phyloP scores from a whole-genome alignment of 2,888 invertebrate genomes.

The Silvanus unidentatus region DNA sequence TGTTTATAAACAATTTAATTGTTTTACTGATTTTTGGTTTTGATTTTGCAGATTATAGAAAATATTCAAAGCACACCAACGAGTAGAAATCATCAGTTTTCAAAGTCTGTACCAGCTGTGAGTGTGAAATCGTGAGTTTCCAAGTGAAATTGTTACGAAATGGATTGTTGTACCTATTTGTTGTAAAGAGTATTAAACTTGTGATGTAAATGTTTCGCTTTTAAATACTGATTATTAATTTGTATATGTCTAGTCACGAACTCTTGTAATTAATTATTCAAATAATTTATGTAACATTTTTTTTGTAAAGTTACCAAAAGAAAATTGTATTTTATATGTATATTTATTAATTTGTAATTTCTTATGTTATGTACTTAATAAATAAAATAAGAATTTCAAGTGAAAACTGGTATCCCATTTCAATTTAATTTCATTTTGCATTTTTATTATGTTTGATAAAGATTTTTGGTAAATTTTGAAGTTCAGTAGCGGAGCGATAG shows the following conservation, averaged over 20 bases:
- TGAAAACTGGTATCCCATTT: background rate
- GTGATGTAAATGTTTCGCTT: too few relatives aligned
- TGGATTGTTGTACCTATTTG: too few relatives aligned
- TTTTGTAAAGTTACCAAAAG: constrained; percentile 19
- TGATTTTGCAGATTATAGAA: constrained; percentile 28
- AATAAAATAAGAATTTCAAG: constrained; percentile 2
- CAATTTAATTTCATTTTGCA: constrained; percentile 1
- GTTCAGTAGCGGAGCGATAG: too few relatives aligned
- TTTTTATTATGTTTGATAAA: too few relatives aligned
- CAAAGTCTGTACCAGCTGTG: constrained; percentile 33
- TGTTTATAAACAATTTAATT: background rate
- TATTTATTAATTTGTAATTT: constrained; percentile 26
- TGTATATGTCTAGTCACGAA: constrained; percentile 8
- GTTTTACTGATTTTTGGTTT: constrained; percentile 1
- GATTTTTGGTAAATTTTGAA: too few relatives aligned
- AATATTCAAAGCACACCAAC: constrained; percentile 13
- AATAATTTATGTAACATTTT: too few relatives aligned
- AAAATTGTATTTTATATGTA: constrained; percentile 8
- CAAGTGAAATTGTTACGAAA: too few relatives aligned
- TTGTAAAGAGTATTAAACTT: too few relatives aligned
- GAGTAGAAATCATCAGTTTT: constrained; percentile 21
- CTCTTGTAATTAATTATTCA: too few relatives aligned
- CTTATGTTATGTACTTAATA: constrained; percentile 27
- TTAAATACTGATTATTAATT: constrained; percentile 6
- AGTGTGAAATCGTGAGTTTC: constrained; percentile 35